phyloP scores from a whole-genome alignment of 2,888 invertebrate species.

The Dimorphilus gyrociliatus region DNA sequence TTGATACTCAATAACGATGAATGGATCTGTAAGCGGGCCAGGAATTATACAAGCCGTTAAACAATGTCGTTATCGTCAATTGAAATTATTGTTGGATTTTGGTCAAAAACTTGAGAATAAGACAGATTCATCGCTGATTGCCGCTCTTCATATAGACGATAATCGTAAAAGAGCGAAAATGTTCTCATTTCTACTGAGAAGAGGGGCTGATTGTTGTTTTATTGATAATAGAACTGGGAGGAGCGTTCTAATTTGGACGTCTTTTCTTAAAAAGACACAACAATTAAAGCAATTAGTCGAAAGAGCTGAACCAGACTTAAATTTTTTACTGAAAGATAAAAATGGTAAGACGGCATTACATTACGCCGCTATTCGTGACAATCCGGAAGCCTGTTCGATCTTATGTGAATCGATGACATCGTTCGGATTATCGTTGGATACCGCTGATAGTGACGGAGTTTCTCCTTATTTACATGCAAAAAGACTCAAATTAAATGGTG shows the following conservation, averaged over 20 bases:
- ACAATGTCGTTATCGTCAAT: too few relatives aligned
- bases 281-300: constrained; percentile 17
- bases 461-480: constrained; percentile 27
- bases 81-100: too few relatives aligned
- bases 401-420: constrained; percentile 17
- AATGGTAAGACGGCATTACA: constrained; percentile 25
- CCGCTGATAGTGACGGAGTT: constrained; percentile 20
- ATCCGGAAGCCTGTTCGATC: constrained; percentile 13
- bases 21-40: too few relatives aligned
- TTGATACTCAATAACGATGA: too few relatives aligned
- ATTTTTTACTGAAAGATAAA: constrained; percentile 18
- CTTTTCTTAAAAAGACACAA: constrained; percentile 7
- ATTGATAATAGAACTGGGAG: constrained; percentile 15
- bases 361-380: constrained; percentile 19
- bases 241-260: constrained; percentile 21
- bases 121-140: too few relatives aligned
- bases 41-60: too few relatives aligned
- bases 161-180: constrained; percentile 15
- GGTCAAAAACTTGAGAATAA: too few relatives aligned
- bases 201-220: constrained; percentile 15
- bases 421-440: constrained; percentile 22
- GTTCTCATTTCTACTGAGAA: constrained; percentile 18
- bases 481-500: constrained; percentile 17
- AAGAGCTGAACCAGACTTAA: constrained; percentile 19
- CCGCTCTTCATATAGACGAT: constrained; percentile 20